Conservation (phyloP, 2,113 vertebrate genomes). For the Trinectes maculatus region DNA sequence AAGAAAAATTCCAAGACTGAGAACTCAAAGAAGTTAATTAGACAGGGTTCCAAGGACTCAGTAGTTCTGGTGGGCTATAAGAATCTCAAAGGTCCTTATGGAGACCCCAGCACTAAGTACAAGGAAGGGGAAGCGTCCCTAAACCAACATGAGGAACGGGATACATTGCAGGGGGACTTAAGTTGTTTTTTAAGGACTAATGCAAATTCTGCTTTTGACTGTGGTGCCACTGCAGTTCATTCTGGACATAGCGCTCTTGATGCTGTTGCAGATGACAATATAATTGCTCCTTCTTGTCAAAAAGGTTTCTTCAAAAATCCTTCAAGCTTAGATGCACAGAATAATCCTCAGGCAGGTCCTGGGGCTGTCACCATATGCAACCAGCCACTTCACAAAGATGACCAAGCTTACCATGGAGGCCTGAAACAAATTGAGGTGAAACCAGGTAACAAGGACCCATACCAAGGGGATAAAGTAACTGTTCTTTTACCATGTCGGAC, state of each 20-base stretch:
- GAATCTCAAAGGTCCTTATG: constrained; percentile 88
- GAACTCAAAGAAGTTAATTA: constrained; percentile 91
- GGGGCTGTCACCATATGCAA: constrained; percentile 74
- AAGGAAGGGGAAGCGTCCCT: constrained; percentile 83
- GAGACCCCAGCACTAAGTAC: constrained; percentile 82
- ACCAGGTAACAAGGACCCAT: constrained; percentile 82
- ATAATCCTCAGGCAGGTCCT: constrained; percentile 84
- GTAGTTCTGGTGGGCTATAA: constrained; percentile 96
- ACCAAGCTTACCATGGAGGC: constrained; percentile 64
- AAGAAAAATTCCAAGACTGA: constrained; percentile 95
- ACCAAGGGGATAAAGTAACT: constrained; percentile 84
- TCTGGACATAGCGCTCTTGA: constrained; percentile 77
- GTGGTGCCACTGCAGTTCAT: constrained; percentile 73
- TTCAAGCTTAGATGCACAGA: constrained; percentile 78
- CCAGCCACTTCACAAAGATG: constrained; percentile 65
- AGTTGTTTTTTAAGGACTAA: constrained; percentile 81
- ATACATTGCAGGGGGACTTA: constrained; percentile 64
- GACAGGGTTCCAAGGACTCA: constrained; percentile 95
- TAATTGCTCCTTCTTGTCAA: constrained; percentile 74
- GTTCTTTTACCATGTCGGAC: constrained; percentile 80
- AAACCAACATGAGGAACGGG: constrained; percentile 79
- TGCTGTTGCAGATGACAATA: constrained; percentile 72
- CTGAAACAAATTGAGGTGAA: constrained; percentile 77
- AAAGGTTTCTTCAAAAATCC: constrained; percentile 75
- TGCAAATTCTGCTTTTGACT: constrained; percentile 76